These are phyloP conservation scores for Drosophila rellima DNA, from an alignment of 2,888 invertebrate genomes.

Conservation along the genomic window DNA sequence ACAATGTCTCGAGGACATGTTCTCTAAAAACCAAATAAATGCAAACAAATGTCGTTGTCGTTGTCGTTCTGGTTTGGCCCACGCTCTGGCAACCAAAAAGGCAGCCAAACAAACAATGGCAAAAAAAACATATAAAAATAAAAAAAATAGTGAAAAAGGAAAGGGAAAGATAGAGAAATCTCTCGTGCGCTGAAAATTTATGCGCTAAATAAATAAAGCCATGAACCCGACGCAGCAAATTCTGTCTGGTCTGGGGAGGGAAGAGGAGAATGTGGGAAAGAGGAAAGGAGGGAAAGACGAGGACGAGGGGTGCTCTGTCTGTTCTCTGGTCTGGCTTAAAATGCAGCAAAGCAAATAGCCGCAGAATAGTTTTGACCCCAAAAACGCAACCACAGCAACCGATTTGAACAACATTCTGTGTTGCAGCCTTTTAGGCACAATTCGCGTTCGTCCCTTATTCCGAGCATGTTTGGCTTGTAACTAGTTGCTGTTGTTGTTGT, in stretches of 20 bases:
- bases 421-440: conserved; percentile 51
- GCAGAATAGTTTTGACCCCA: conserved; percentile 52
- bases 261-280: not conserved
- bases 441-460: conserved; percentile 12
- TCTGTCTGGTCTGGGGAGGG: conserved; percentile 45
- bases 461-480: conserved; percentile 41
- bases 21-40: conserved; percentile 70
- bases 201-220: conserved; percentile 80
- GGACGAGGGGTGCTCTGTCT: conserved; percentile 5
- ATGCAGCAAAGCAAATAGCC: conserved; percentile 61
- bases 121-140: conserved; percentile 2
- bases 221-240: conserved; percentile 73
- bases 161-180: conserved; percentile 41
- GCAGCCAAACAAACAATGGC: conserved; percentile 10
- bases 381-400: conserved; percentile 40
- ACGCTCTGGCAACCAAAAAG: not conserved
- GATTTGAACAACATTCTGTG: conserved; percentile 49
- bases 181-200: conserved; percentile 71
- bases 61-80: conserved; percentile 23
- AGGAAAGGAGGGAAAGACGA: not conserved
- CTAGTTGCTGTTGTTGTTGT: conserved; percentile 14
- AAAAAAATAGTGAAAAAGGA: not conserved
- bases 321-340: conserved; percentile 34
- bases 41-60: conserved; percentile 73
- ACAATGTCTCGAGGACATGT: conserved; percentile 51